Evolutionary conservation across 1,140 invertebrate genomes (phyloP), one percentile per base, ranked within the genome.

Genomic region (Phthorimaea operculella): DNA sequence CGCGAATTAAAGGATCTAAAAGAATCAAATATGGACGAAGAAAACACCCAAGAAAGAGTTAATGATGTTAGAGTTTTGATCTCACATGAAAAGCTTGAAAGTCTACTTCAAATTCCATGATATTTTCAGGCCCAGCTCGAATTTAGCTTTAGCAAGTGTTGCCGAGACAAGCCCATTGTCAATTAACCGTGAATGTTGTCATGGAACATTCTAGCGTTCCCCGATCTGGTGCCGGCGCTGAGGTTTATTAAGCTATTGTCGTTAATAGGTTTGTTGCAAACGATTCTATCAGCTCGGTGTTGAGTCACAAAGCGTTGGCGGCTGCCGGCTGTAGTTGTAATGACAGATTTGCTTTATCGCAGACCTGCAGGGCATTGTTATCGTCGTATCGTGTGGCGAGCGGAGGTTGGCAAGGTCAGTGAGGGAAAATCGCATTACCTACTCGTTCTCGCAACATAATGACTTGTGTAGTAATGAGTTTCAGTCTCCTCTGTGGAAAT

Each of bases 381-480:
- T 72, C 70, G 70, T 72, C 66, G 74, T 81, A 76, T 72, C 70
- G 70, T 55, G 62, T 60, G 62, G 62, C 67, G 72, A 70, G 67
- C 63, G 69, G 60, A 58, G 60, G 66, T 67, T 60, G 61, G 54
- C 80, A 82, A 84, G 81, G 81, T 79, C 81, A 72, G 70, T 72
- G 76, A 79, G 78, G 79, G 79, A 73, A 84, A 82, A 82, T 76
- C 71, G 71, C 21, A 28, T 34, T 34, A 49, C n/a, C 16, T 45
- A 14, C 1, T 34, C 33, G 16, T 45, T 44, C 39, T 54, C 18
- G 39, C 39, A 14, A 54, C 52, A 47, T 33, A 18, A 16, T n/a
- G 9, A 47, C 18, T 17, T 54, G 8, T 42, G 39, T 12, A 12
- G 11, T 15, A 28, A 28, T 28, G 21, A 28, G 21, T 28, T 28